Evolutionary conservation across 2,797 vertebrate genomes (phyloP).

Genomic region (Lithobates sylvaticus): DNA sequence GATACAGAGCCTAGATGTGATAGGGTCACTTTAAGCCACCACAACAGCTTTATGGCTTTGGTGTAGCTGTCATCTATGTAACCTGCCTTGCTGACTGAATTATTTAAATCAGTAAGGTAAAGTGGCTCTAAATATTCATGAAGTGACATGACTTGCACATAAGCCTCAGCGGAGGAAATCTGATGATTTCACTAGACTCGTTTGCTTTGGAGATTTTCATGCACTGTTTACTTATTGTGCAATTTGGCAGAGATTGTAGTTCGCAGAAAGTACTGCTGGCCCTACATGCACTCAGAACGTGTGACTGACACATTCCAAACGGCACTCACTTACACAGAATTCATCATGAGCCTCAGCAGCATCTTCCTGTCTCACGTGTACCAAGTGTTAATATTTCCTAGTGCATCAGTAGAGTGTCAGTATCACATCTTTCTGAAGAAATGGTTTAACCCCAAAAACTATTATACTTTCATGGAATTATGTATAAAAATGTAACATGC

Average conservation of each 20-base stretch:
- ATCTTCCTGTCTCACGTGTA: neutral
- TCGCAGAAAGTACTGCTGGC: conserved; percentile 29
- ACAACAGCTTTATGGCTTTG: neutral
- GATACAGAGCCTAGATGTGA: neutral
- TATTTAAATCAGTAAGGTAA: conserved; percentile 38
- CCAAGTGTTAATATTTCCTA: too few species aligned
- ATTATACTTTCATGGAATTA: too few species aligned
- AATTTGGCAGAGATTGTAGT: conserved; percentile 52
- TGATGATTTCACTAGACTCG: conserved; percentile 45
- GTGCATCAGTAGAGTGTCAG: too few species aligned
- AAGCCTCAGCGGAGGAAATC: conserved; percentile 17
- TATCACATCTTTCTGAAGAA: too few species aligned
- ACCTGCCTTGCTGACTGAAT: conserved; percentile 39
- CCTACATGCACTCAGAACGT: conserved; percentile 40
- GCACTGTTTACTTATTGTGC: conserved; percentile 58
- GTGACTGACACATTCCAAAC: conserved; percentile 49
- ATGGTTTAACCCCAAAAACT: too few species aligned
- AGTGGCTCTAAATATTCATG: conserved; percentile 57
- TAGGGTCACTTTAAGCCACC: neutral
- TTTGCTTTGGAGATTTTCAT: conserved; percentile 51
- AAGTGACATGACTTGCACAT: conserved; percentile 12
- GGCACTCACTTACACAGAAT: neutral
- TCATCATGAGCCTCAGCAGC: neutral
- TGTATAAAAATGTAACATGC: too few species aligned
- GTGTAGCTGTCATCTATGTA: conserved; percentile 8